Evolutionary conservation across 2,113 vertebrate species (phyloP).

Genomic region (Megaceryle maxima): DNA sequence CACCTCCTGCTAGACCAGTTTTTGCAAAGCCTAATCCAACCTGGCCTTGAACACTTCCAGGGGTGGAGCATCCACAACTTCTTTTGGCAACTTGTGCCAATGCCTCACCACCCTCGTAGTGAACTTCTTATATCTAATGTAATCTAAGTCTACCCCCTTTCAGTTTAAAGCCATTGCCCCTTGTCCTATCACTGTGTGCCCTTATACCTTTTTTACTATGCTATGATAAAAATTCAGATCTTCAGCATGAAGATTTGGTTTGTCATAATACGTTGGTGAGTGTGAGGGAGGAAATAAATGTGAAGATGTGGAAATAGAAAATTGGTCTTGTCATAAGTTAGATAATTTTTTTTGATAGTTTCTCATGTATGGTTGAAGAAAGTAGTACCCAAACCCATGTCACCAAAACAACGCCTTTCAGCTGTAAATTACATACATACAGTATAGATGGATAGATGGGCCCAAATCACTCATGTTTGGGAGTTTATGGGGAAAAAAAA

Average conservation of each 20-base stretch:
- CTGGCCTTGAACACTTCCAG: not conserved
- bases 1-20: not conserved
- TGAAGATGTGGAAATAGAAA: not conserved
- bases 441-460: not conserved
- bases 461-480: not conserved
- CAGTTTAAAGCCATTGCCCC: not conserved
- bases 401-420: not conserved
- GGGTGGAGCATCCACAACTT: no score
- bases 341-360: not conserved
- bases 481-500: not conserved
- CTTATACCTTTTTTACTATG: not conserved
- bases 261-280: not conserved
- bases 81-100: not conserved
- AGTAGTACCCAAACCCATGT: not conserved
- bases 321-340: not conserved
- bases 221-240: not conserved
- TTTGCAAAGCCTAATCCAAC: not conserved
- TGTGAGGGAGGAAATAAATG: not conserved
- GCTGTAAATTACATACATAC: not conserved
- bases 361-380: not conserved
- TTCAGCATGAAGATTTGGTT: not conserved
- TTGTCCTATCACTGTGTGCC: not conserved
- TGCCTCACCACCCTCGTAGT: not conserved
- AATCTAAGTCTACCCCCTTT: not conserved
- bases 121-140: not conserved